Evolutionary conservation across 2,888 invertebrate genomes (phyloP), one percentile per base, ranked within the genome.

Genomic region (Ischnura elegans): DNA sequence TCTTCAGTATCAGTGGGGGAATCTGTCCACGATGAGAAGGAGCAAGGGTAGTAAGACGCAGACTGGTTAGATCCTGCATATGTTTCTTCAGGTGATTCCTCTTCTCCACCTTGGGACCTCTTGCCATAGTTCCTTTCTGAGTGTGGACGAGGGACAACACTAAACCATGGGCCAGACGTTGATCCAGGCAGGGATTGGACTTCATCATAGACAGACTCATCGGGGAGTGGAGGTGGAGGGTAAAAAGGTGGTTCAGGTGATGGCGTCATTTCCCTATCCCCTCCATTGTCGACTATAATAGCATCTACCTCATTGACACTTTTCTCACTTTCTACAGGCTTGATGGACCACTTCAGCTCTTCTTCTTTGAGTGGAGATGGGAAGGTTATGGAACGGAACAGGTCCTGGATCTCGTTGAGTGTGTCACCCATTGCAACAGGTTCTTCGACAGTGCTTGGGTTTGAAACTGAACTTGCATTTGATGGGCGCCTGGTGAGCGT

Each of bases 181-280:
- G 90, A 66, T 13, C 47, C 76, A 47, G 93, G 51, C 16, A 96
- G 95, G 3, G 96, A 96, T 93, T 96, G 96, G 51, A 97, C 96
- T 94, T 97, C 96, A 95, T 97, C 97, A 95, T 97, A 97, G 94
- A 97, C 96, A 55, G 96, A 96, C 95, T 97, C 97, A 94, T 96
- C 96, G 51, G 97, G 96, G 95, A 96, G 95, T 87, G 97, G 97
- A n/a, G 97, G 97, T 93, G 97, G 97, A 86, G 97, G 97, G 95
- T 90, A 90, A n/a, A 90, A 90, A 43, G 90, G 90, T 61, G 90
- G 90, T 19, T 90, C 90, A 19, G 90, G 90, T 25, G 90, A 90
- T 13, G 90, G 90, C 0, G 90, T 55, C n/a, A 19, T 66, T 10
- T 66, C 90, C 66, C 61, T 42, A n/a, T 45, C 90, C 25, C 10